Conservation (phyloP, 2,113 vertebrate species). For the Campylorhamphus procurvoides region DNA sequence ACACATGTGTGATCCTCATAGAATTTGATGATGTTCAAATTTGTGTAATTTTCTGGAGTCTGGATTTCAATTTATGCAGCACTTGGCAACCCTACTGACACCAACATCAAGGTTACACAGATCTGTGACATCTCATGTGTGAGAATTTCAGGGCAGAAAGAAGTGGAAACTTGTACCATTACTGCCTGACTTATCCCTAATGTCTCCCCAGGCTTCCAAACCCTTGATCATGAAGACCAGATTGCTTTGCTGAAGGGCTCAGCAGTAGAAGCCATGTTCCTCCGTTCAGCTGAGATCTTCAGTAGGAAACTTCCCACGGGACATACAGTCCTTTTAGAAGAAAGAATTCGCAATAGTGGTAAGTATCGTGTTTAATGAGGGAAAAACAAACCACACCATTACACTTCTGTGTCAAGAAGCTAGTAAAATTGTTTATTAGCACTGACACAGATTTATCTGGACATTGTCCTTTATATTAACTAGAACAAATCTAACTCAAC, state of each 20-base stretch:
- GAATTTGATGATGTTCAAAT: not conserved
- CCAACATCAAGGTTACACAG: not conserved
- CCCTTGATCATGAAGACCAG: constrained; percentile 95
- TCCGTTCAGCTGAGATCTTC: constrained; percentile 94
- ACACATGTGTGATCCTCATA: not conserved
- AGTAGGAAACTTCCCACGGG: constrained; percentile 88
- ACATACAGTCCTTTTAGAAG: constrained; percentile 87
- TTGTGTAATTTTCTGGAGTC: not conserved
- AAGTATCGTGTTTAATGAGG: constrained; percentile 28
- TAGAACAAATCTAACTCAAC: not conserved
- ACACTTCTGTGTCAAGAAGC: not conserved
- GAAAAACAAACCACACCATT: not conserved
- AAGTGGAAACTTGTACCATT: not conserved
- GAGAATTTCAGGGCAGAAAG: not conserved
- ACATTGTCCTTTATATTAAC: not conserved
- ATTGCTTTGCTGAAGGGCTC: constrained; percentile 97
- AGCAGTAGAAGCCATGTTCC: constrained; percentile 97
- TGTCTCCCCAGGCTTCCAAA: constrained; percentile 86
- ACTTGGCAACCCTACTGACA: not conserved
- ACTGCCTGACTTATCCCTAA: not conserved
- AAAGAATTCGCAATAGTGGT: constrained; percentile 95
- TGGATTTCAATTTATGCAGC: not conserved
- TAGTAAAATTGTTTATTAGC: not conserved
- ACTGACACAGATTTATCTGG: not conserved
- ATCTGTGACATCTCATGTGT: accelerated